Evolutionary conservation across 1,140 invertebrate genomes (phyloP).

Genomic region (Metopolophium dirhodum): DNA sequence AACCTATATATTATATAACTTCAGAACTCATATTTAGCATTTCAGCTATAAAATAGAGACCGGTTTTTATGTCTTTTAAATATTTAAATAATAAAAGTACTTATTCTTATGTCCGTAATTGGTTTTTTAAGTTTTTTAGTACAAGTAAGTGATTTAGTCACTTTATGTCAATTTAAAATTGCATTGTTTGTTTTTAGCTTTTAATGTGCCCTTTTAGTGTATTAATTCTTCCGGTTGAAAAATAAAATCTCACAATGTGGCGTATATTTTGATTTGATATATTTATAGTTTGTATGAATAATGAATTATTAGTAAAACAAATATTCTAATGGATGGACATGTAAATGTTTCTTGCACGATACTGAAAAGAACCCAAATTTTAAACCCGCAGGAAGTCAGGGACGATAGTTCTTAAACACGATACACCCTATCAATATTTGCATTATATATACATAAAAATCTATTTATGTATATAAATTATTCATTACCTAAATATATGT

Average conservation of each 20-base stretch:
- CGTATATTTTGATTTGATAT: neutral
- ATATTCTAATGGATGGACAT: constrained; percentile 6
- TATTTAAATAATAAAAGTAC: neutral
- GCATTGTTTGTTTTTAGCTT: neutral
- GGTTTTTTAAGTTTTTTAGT: neutral
- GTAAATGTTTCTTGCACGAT: neutral
- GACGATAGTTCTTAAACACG: neutral
- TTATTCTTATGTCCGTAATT: neutral
- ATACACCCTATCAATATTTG: neutral
- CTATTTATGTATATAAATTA: neutral
- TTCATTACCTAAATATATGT: neutral
- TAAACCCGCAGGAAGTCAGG: neutral
- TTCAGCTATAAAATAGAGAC: neutral
- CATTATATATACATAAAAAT: neutral
- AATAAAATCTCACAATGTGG: neutral
- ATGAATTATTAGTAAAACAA: neutral
- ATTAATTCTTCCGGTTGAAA: neutral
- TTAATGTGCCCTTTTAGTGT: neutral
- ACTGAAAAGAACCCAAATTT: neutral
- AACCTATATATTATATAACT: neutral
- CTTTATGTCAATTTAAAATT: constrained; percentile 5
- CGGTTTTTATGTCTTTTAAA: neutral
- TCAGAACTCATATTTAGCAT: neutral
- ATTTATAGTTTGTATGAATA: constrained; percentile 1
- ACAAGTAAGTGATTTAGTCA: neutral